Evolutionary conservation across 2,797 vertebrate genomes (phyloP), one percentile per base, ranked within the genome.

Genomic region (Gorsachius magnificus): DNA sequence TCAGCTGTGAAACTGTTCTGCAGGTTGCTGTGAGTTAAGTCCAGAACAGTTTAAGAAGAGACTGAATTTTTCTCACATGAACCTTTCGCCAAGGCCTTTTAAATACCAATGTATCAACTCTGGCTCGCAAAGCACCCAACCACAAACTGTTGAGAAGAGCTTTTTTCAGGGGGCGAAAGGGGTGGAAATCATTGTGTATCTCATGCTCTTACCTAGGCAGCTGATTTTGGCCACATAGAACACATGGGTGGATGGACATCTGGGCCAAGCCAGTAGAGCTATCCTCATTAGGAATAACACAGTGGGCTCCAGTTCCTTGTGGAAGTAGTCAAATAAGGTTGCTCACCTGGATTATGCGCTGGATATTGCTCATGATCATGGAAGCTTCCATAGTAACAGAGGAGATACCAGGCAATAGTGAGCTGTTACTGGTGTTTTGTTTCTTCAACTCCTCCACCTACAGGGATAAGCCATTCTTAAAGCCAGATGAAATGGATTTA

Each of bases 351-450:
- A 99, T 98, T 89, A 99, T 99, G 60, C 99, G 98, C 60, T 99
- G 99, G 93, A 99, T 99, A 93, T 99, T 99, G 98, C 98, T 99
- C 98, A 99, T 98, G 89, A 99, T 99, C 99, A 99, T 99, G 75
- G 98, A 98, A 5, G 99, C 99, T 97, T 99, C 99, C 99, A 99
- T 99, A 0, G 99, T 98, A 80, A 99, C 98, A 6, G 97, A 98
- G 7, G 99, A 98, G 89, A 99, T 96, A n/a, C 98, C 98, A 45
- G 98, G 98, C 70, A 98, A 81, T 9, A 98, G 91, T 10, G 98
- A 91, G 16, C 98, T 97, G 41, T 98, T 97, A 51, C 96, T 97
- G 45, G 98, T 86, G n/a, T 69, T 97, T 9, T 99, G 98, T 93
- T 98, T 99, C 94, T 99, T 99, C 51, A 99, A 93, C 83, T 99